These are phyloP conservation scores for Salvelinus sp. DNA, from an alignment of 2,113 vertebrate species.

Conservation along the genomic window DNA sequence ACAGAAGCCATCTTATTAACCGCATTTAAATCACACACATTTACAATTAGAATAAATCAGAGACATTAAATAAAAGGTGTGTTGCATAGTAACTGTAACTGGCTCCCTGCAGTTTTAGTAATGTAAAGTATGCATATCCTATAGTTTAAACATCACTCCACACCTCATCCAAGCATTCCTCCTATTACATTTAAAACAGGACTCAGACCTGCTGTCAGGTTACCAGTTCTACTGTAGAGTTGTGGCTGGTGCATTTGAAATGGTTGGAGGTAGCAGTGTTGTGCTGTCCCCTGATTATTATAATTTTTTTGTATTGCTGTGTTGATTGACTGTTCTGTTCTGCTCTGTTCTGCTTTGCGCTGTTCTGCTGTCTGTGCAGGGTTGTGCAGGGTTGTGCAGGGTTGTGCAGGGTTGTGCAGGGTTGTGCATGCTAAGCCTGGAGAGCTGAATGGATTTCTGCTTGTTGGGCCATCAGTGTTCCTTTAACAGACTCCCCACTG, in stretches of 20 bases:
- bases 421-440: slow-evolving; percentile 25
- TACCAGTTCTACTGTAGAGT: slow-evolving; percentile 52
- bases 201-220: slow-evolving; percentile 65
- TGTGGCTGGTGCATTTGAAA: slow-evolving; percentile 59
- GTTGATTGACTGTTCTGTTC: too few species aligned
- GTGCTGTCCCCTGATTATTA: neutral
- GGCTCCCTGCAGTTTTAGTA: slow-evolving; percentile 23
- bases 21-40: slow-evolving; percentile 60
- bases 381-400: slow-evolving; percentile 10
- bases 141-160: slow-evolving; percentile 1
- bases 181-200: slow-evolving; percentile 44
- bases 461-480: slow-evolving; percentile 41
- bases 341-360: too few species aligned
- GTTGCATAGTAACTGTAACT: slow-evolving; percentile 42
- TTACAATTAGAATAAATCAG: slow-evolving; percentile 58
- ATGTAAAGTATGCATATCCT: slow-evolving; percentile 36
- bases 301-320: neutral
- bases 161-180: slow-evolving; percentile 11
- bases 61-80: slow-evolving; percentile 44
- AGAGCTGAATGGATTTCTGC: slow-evolving; percentile 37
- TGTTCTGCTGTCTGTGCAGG: neutral
- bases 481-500: slow-evolving; percentile 41
- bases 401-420: neutral
- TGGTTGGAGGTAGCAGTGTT: slow-evolving; percentile 21
- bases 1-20: slow-evolving; percentile 55